phyloP scores from a whole-genome alignment of 2,113 vertebrate species.

The Epinephelus moara region DNA sequence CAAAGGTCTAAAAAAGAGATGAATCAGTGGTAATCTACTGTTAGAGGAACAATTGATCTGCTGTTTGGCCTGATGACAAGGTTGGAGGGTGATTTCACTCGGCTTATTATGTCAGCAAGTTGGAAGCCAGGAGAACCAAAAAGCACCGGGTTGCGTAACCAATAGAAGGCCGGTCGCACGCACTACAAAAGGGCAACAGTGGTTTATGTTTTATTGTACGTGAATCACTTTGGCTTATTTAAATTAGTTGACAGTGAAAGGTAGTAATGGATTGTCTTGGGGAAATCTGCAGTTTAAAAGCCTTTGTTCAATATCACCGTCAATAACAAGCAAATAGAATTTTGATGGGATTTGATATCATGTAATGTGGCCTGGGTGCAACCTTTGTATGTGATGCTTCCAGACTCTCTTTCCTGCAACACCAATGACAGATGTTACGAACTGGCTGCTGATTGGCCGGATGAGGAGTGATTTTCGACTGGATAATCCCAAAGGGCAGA shows the following conservation, averaged over 20 bases:
- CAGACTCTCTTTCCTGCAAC: conserved; percentile 46
- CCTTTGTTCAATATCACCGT: neutral
- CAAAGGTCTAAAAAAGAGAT: conserved; percentile 78
- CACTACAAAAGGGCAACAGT: conserved; percentile 33
- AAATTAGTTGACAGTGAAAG: conserved; percentile 36
- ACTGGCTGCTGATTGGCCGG: conserved; percentile 66
- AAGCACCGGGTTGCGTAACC: conserved; percentile 74
- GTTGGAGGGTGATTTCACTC: conserved; percentile 67
- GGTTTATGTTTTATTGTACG: conserved; percentile 42
- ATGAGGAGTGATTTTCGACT: conserved; percentile 55
- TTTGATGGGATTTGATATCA: conserved; percentile 61
- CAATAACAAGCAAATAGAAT: conserved; percentile 30
- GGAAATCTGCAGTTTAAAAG: conserved; percentile 46
- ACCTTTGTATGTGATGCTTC: conserved; percentile 30
- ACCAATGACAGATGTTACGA: conserved; percentile 68
- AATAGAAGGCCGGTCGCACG: conserved; percentile 32
- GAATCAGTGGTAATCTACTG: conserved; percentile 79
- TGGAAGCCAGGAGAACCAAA: conserved; percentile 55
- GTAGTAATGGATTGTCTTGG: conserved; percentile 29
- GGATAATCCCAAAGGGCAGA: conserved; percentile 68
- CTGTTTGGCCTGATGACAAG: conserved; percentile 79
- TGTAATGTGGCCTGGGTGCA: conserved; percentile 33
- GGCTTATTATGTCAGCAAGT: conserved; percentile 77
- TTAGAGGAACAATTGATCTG: conserved; percentile 82
- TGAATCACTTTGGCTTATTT: conserved; percentile 36